Conservation (phyloP, 2,113 vertebrate genomes). For the Ovis aries region DNA sequence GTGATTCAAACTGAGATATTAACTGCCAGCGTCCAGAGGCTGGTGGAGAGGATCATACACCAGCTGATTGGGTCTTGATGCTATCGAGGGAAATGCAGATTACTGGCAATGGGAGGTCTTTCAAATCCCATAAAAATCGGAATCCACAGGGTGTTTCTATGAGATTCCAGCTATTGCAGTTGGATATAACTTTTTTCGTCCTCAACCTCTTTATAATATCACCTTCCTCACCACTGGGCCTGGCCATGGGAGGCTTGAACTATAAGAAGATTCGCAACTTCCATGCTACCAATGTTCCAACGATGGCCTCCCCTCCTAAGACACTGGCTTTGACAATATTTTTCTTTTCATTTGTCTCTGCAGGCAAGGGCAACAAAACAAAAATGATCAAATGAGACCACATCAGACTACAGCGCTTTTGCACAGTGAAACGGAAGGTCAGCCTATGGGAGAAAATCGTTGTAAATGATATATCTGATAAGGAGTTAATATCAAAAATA, state of each 20-base stretch:
- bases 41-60: neutral
- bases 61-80: neutral
- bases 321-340: neutral
- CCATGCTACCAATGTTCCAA: neutral
- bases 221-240: neutral
- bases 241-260: neutral
- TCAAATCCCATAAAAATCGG: neutral
- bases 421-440: neutral
- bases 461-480: neutral
- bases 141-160: neutral
- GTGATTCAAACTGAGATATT: neutral
- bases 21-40: neutral
- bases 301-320: neutral
- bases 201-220: neutral
- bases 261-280: neutral
- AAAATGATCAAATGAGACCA: neutral
- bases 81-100: neutral
- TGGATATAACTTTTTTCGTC: neutral
- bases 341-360: neutral
- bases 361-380: neutral
- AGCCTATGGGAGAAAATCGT: neutral
- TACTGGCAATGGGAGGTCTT: neutral
- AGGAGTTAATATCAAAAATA: neutral
- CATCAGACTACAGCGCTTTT: neutral
- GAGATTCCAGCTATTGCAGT: neutral